phyloP scores from a whole-genome alignment of 2,113 vertebrate genomes.

The Ranitomeya imitator region DNA sequence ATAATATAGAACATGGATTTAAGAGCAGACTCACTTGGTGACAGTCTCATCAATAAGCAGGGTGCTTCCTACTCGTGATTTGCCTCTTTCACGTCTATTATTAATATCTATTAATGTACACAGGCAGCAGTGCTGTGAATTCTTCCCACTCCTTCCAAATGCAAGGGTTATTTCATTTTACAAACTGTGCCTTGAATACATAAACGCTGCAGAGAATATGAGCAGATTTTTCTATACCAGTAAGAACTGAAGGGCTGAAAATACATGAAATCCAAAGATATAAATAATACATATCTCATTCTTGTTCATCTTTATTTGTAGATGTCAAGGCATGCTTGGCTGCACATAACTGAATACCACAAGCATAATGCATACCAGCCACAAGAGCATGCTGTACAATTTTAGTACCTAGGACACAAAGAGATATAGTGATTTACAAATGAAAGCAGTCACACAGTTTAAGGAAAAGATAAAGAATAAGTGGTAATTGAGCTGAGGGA shows the following conservation, averaged over 20 bases:
- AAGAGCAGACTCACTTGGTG: neutral
- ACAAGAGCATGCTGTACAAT: slow-evolving; percentile 30
- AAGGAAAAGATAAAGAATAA: slow-evolving; percentile 11
- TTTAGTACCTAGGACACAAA: neutral
- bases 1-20: neutral
- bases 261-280: slow-evolving; percentile 4
- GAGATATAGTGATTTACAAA: slow-evolving; percentile 44
- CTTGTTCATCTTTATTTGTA: slow-evolving; percentile 41
- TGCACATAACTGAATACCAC: slow-evolving; percentile 38
- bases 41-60: neutral
- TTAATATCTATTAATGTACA: neutral
- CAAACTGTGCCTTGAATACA: neutral
- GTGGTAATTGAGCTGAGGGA: slow-evolving; percentile 3
- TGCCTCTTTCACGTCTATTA: neutral
- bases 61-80: neutral
- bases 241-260: slow-evolving; percentile 27
- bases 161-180: neutral
- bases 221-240: slow-evolving; percentile 18
- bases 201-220: neutral
- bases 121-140: neutral
- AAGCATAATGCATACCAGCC: slow-evolving; percentile 30
- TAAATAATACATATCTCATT: slow-evolving; percentile 47
- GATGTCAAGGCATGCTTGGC: slow-evolving; percentile 11
- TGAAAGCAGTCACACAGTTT: slow-evolving; percentile 28
- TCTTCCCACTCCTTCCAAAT: neutral